A percentile compares a stretch with the other conserved stretches of the same genome.
phyloP scores from a whole-genome alignment of 1,140 invertebrate genomes.

The Drosophila kohkoa region DNA sequence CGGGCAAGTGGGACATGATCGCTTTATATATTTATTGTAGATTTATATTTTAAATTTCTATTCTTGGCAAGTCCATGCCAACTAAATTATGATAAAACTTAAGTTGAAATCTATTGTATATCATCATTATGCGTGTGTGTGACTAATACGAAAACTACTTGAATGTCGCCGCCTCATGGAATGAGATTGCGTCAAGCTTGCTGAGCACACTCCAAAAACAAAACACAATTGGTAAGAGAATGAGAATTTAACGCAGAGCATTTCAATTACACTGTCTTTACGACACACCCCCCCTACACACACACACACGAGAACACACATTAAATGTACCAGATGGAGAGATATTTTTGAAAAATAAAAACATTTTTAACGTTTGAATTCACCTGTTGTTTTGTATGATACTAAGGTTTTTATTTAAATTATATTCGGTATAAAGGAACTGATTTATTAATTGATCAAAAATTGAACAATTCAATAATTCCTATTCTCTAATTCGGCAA shows the following conservation, averaged over 20 bases:
- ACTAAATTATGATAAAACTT: constrained; percentile 74
- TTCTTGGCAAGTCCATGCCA: constrained; percentile 61
- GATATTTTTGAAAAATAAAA: constrained; percentile 83
- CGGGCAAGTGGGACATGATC: constrained; percentile 35
- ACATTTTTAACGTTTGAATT: constrained; percentile 76
- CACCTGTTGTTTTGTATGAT: constrained; percentile 1
- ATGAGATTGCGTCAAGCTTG: constrained; percentile 57
- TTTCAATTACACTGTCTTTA: constrained; percentile 74
- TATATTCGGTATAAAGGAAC: no score
- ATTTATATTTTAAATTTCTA: constrained; percentile 67
- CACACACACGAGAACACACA: constrained; percentile 56
- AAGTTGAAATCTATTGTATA: constrained; percentile 75
- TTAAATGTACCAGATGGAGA: constrained; percentile 69
- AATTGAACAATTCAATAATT: neutral
- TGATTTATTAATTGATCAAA: no score
- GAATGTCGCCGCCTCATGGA: constrained; percentile 62
- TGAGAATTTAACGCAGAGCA: constrained; percentile 70
- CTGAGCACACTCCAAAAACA: constrained; percentile 6
- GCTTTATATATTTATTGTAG: constrained; percentile 81
- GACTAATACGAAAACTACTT: constrained; percentile 55
- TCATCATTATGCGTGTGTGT: constrained; percentile 62
- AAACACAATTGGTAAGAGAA: constrained; percentile 53
- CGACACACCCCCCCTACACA: constrained; percentile 31
- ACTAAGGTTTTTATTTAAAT: neutral
- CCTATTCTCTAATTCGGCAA: no score